Evolutionary conservation across 2,113 vertebrate species (phyloP).

Genomic region (Marmota monax): DNA sequence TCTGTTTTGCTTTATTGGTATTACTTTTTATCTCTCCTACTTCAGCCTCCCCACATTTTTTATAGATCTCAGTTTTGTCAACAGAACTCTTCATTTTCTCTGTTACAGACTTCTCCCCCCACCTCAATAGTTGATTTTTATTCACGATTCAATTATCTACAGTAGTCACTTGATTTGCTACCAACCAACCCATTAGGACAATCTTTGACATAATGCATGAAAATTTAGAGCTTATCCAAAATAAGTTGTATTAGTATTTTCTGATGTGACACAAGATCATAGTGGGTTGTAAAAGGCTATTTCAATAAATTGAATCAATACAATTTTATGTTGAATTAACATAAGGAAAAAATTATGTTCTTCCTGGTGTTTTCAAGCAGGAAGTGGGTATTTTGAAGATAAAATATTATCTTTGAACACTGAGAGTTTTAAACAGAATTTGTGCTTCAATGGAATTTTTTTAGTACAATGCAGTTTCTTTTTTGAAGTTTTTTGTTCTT

Average conservation of each 20-base stretch:
- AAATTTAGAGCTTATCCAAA: constrained; percentile 9
- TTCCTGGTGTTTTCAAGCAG: background rate
- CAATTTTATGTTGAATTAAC: constrained; percentile 24
- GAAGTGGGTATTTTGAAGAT: constrained; percentile 37
- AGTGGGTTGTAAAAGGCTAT: background rate
- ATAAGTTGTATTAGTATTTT: constrained; percentile 49
- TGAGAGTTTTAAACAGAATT: background rate
- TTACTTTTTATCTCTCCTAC: background rate
- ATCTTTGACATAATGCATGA: constrained; percentile 42
- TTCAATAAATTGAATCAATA: constrained; percentile 20
- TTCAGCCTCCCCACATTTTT: background rate
- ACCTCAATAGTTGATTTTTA: background rate
- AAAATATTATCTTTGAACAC: background rate
- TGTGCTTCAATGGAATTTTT: background rate
- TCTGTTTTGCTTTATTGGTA: background rate
- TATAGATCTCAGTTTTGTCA: constrained; percentile 42
- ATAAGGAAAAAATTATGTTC: constrained; percentile 7
- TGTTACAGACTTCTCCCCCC: background rate
- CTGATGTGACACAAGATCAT: background rate
- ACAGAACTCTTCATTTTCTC: constrained; percentile 11
- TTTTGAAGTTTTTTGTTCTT: constrained; percentile 39
- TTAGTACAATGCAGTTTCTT: background rate
- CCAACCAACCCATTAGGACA: background rate
- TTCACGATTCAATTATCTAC: constrained; percentile 1
- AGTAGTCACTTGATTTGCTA: constrained; percentile 33